A percentile compares a stretch with the other conserved stretches of the same genome.
Conservation (phyloP, 2,888 invertebrate genomes). For the Mythimna albipuncta region DNA sequence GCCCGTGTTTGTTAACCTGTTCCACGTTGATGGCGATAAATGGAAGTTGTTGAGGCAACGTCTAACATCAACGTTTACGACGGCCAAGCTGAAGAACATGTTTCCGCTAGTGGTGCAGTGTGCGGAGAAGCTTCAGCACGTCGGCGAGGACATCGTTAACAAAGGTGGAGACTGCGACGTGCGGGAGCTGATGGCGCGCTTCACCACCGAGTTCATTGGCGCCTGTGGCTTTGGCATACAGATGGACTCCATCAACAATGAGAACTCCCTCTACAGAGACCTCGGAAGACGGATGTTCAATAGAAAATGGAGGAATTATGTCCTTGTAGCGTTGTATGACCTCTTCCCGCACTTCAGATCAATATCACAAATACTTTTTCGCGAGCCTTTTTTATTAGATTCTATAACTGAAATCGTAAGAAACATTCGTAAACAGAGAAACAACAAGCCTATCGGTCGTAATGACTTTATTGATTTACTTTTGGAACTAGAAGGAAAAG, state of each 20-base stretch:
- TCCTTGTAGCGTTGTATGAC: conserved; percentile 68
- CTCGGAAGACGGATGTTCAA: conserved; percentile 71
- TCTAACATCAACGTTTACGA: conserved; percentile 82
- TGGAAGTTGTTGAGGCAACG: conserved; percentile 82
- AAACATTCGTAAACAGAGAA: conserved; percentile 74
- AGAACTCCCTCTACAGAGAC: conserved; percentile 73
- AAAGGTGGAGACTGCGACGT: conserved; percentile 72
- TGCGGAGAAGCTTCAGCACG: conserved; percentile 74
- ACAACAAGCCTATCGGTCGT: conserved; percentile 75
- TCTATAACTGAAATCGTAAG: conserved; percentile 67
- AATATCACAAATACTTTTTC: conserved; percentile 35
- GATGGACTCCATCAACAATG: conserved; percentile 75
- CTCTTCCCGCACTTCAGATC: conserved; percentile 72
- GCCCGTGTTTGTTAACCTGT: conserved; percentile 74
- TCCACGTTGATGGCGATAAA: conserved; percentile 77
- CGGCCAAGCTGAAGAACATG: conserved; percentile 81
- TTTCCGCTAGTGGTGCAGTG: conserved; percentile 81
- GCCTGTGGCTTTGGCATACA: conserved; percentile 80
- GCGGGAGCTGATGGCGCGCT: conserved; percentile 78
- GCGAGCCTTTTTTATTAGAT: conserved; percentile 57
- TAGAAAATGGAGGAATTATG: conserved; percentile 57
- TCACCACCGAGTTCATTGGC: conserved; percentile 79
- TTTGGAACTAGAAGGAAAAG: conserved; percentile 73
- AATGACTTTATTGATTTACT: conserved; percentile 79
- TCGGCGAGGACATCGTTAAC: conserved; percentile 69